Base-by-base conservation (phyloP, 2,113 vertebrate genomes). In the Corapipo altera region DNA sequence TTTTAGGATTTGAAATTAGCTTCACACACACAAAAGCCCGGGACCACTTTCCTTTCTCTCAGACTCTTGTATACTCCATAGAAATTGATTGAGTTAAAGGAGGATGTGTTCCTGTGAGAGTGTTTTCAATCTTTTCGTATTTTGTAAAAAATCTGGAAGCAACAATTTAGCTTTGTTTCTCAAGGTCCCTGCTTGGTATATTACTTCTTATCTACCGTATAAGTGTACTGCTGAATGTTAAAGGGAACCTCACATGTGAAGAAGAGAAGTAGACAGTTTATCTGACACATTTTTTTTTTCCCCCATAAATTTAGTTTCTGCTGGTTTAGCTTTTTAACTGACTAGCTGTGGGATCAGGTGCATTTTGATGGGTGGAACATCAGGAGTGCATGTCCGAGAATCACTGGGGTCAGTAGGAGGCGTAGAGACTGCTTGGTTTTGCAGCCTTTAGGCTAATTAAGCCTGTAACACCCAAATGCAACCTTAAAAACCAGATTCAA, bases 1-100 rank as follows among this genome's bases (percentile, higher is more conserved):
- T 86, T 97, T 97, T 90, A 87, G 14, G 61, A 62, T 79, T 84
- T 91, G 57, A 91, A 90, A 89, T 57, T 74, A 84, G 84, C 85
- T 89, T 90, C 69, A 52, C 37, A 37, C 70, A 61, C 76, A 78
- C 43, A 76, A 44, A 91, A 89, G 24, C 62, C 39, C 0, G 0
- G 59, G 24, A 35, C 5, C 17, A 22, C 59, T 92, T 92, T 89
- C 23, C 43, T 91, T 89, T 85, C 88, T 74, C 15, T 88, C 23
- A 52, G 83, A 20, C 18, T 74, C 43, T 1, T 8, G 30, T 55
- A 16, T 67, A 24, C 48, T 67, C 23, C 33, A 3, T 5, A 43
- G 72, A 43, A 57, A 21, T 28, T 67, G 59, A 73, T 28, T 62
- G 27, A 48, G 35, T 88, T 72, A 82, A 90, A 75, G 2, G 6